Conservation (phyloP, 2,888 invertebrate species). For the Aricia artaxerxes region DNA sequence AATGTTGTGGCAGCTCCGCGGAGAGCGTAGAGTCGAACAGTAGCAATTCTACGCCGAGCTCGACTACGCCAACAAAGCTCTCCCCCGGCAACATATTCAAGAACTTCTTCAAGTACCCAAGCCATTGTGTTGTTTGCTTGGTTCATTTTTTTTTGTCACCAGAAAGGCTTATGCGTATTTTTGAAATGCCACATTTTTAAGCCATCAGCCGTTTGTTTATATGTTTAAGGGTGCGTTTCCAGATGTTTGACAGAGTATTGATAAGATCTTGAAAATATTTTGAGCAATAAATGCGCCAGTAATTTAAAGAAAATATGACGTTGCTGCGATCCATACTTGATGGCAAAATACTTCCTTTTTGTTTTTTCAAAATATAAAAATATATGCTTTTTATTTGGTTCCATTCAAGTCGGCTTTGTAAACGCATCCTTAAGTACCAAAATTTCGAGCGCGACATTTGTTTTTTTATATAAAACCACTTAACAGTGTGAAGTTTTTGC, state of each 20-base stretch:
- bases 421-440: neutral
- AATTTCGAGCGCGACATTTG: neutral
- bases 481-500: neutral
- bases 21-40: conserved; percentile 71
- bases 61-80: conserved; percentile 85
- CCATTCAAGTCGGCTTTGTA: neutral
- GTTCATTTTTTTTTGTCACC: neutral
- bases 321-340: too few species aligned
- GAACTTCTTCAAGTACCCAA: conserved; percentile 96
- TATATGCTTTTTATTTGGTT: too few species aligned
- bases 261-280: neutral
- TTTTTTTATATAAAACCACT: neutral
- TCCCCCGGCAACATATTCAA: conserved; percentile 95
- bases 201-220: neutral
- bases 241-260: neutral
- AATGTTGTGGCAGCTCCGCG: conserved; percentile 53
- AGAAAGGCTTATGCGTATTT: neutral
- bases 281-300: too few species aligned
- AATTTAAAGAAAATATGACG: too few species aligned
- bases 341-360: too few species aligned
- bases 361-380: too few species aligned
- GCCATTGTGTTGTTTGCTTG: conserved; percentile 38
- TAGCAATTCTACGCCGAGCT: conserved; percentile 70
- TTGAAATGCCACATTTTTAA: neutral
- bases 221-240: neutral